Percentiles rank a stretch among this genome's conserved stretches.
Conservation (phyloP, 2,888 invertebrate species). For the Cosmorhoe ocellata region DNA sequence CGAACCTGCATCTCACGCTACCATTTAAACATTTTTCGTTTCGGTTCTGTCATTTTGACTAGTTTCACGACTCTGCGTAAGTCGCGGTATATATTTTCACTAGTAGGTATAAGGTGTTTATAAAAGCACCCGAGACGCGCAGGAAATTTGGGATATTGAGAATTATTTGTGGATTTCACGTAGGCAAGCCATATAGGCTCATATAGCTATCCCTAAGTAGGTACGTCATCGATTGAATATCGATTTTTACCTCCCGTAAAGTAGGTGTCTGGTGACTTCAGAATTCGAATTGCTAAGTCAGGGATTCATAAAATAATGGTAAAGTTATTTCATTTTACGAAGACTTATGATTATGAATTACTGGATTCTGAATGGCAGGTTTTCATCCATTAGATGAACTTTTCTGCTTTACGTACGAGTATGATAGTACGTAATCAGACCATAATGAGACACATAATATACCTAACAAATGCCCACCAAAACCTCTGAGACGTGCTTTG, state of each 20-base stretch:
- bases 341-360: no score
- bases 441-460: no score
- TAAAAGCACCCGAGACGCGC: conserved; percentile 38
- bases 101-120: conserved; percentile 35
- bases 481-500: no score
- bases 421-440: no score
- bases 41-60: background rate
- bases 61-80: conserved; percentile 10
- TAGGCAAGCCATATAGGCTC: background rate
- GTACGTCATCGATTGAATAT: conserved; percentile 33
- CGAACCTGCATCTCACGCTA: no score
- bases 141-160: conserved; percentile 62
- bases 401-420: no score
- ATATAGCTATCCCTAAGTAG: no score
- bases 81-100: conserved; percentile 54
- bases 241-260: conserved; percentile 16
- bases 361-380: no score
- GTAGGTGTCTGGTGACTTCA: conserved; percentile 7
- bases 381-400: no score
- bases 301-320: background rate
- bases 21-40: no score
- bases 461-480: no score
- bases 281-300: background rate
- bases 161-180: conserved; percentile 59
- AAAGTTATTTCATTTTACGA: no score